phyloP scores from a whole-genome alignment of 1,140 invertebrate genomes.

The Heliconius nattereri region DNA sequence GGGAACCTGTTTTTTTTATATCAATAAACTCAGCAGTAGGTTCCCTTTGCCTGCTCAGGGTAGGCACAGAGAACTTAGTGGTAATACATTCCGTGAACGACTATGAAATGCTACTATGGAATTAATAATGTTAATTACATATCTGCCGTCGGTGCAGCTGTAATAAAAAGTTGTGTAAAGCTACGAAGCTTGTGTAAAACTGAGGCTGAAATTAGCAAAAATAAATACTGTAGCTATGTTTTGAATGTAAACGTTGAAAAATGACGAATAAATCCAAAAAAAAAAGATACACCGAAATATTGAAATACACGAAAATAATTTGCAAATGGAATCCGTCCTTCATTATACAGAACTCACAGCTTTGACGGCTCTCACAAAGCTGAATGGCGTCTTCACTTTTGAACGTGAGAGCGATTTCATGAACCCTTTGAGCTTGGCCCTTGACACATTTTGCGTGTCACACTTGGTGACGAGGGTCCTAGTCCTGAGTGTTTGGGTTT shows the following conservation, averaged over 20 bases:
- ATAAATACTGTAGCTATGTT: background rate
- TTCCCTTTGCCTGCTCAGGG: too few species aligned
- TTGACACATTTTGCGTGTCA: slow-evolving; percentile 47
- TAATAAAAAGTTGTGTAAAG: too few species aligned
- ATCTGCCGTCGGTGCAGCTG: too few species aligned
- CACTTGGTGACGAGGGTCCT: slow-evolving; percentile 40
- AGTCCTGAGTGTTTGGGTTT: slow-evolving; percentile 39
- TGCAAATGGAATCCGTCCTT: slow-evolving; percentile 24
- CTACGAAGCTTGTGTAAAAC: background rate
- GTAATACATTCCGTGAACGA: too few species aligned
- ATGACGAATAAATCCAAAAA: background rate
- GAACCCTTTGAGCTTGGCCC: slow-evolving; percentile 45
- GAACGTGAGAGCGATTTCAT: slow-evolving; percentile 40
- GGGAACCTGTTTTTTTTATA: too few species aligned
- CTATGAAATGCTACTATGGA: too few species aligned
- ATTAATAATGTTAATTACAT: too few species aligned
- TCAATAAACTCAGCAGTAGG: too few species aligned
- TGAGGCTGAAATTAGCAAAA: background rate
- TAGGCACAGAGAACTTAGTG: too few species aligned
- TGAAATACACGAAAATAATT: background rate
- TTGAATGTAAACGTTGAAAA: background rate
- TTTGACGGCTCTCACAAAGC: slow-evolving; percentile 33
- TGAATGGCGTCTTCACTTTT: slow-evolving; percentile 41
- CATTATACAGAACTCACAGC: slow-evolving; percentile 30
- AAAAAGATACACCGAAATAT: background rate